Percentiles rank a stretch among this genome's conserved stretches.
These are phyloP conservation scores for Amphiura filiformis DNA, from an alignment of 35 echinoderm and acorn worm species.

Conservation along the genomic window DNA sequence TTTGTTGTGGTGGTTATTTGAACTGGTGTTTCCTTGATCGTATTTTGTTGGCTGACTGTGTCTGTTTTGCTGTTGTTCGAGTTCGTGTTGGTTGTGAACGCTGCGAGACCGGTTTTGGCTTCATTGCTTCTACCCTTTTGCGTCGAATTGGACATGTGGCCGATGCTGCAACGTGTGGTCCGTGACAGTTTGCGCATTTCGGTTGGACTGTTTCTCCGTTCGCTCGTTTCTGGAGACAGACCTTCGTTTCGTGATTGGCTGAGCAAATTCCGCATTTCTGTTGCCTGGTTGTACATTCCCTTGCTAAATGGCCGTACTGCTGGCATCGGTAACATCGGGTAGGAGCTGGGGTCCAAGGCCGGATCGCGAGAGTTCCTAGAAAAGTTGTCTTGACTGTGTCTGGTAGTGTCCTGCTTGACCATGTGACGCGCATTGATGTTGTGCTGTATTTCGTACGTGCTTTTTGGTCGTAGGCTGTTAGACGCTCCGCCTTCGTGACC, in stretches of 20 bases:
- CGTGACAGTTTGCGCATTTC: background rate
- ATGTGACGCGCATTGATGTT: background rate
- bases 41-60: too few species aligned
- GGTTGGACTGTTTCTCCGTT: background rate
- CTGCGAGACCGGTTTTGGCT: background rate
- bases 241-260: background rate
- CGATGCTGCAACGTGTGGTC: background rate
- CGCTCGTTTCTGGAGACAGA: background rate
- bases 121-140: background rate
- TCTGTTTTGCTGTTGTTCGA: too few species aligned
- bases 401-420: background rate
- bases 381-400: background rate
- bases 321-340: conserved; percentile 1
- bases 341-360: background rate
- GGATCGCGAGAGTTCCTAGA: background rate
- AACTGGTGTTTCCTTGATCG: background rate
- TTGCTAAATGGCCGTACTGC: background rate
- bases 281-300: background rate
- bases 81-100: too few species aligned
- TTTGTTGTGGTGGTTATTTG: background rate
- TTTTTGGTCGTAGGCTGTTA: background rate
- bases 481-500: conserved; percentile 5
- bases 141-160: background rate
- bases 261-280: background rate
- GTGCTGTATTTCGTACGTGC: background rate